Percentiles rank a stretch among this genome's conserved stretches.
Conservation (phyloP, 2,888 invertebrate species). For the Cerceris ruficornis region DNA sequence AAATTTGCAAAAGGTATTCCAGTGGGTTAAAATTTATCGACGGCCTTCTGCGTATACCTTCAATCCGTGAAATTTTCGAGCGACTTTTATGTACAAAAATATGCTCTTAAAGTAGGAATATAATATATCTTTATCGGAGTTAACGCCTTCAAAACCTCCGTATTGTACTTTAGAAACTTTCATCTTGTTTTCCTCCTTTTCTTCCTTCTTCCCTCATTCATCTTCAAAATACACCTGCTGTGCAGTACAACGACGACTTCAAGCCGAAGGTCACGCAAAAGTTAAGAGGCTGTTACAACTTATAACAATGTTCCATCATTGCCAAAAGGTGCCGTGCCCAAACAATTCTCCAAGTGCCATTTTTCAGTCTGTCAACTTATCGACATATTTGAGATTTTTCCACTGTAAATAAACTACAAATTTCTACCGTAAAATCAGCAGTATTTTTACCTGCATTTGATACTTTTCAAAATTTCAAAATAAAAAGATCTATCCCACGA, state of each 20-base stretch:
- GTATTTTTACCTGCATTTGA: too few species aligned
- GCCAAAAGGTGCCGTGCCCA: too few species aligned
- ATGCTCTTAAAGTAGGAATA: conserved; percentile 9
- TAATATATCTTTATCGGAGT: conserved; percentile 23
- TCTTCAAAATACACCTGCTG: neutral
- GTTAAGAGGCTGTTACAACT: neutral
- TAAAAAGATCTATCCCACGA: too few species aligned
- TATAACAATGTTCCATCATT: too few species aligned
- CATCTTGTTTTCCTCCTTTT: neutral
- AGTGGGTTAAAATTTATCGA: neutral
- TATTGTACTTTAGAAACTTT: conserved; percentile 34
- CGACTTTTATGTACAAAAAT: conserved; percentile 33
- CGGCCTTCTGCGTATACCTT: neutral
- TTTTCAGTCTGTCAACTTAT: too few species aligned
- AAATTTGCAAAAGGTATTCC: too few species aligned
- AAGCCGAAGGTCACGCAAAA: neutral
- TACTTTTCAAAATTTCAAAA: too few species aligned
- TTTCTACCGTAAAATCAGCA: too few species aligned
- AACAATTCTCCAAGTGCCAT: too few species aligned
- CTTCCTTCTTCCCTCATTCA: neutral
- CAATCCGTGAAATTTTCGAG: neutral
- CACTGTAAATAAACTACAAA: too few species aligned
- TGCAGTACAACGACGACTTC: neutral
- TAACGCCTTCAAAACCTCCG: neutral
- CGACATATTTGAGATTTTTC: too few species aligned